These are phyloP conservation scores for Austrofundulus limnaeus DNA, from an alignment of 2,113 vertebrate genomes.

Conservation along the genomic window DNA sequence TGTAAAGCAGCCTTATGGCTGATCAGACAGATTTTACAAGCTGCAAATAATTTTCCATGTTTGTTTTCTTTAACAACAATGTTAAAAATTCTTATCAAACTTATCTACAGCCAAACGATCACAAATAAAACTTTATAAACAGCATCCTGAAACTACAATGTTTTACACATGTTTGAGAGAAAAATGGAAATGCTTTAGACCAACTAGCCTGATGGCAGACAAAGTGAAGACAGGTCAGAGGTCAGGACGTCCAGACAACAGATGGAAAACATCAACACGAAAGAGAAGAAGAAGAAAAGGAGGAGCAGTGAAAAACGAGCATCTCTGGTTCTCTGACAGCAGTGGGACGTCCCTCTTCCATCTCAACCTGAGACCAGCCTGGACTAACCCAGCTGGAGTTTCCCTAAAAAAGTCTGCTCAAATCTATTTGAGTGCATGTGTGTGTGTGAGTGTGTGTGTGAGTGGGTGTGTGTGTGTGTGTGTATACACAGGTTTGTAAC, in stretches of 20 bases:
- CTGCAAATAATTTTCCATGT: too few relatives aligned
- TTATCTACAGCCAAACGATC: too few relatives aligned
- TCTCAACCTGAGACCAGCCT: constrained; percentile 7
- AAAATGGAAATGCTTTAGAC: background rate
- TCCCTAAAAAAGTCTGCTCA: constrained; percentile 15
- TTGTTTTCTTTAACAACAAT: too few relatives aligned
- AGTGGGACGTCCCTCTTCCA: constrained; percentile 39
- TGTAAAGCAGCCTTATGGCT: too few relatives aligned
- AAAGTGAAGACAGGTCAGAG: constrained; percentile 34
- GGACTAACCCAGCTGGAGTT: constrained; percentile 53
- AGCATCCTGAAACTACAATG: too few relatives aligned
- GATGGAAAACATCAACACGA: constrained; percentile 48
- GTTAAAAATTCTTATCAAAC: too few relatives aligned
- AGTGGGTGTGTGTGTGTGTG: background rate
- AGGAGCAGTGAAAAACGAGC: background rate
- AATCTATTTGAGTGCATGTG: background rate
- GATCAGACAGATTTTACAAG: too few relatives aligned
- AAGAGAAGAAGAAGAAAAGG: constrained; percentile 3
- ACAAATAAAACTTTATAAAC: too few relatives aligned
- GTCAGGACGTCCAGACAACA: constrained; percentile 41
- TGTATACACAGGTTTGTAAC: background rate
- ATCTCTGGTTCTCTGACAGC: constrained; percentile 25
- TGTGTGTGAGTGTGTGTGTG: background rate
- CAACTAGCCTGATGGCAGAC: background rate
- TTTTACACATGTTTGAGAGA: too few relatives aligned